Conservation (phyloP, 2,888 invertebrate genomes). For the Odontocolon sp. region DNA sequence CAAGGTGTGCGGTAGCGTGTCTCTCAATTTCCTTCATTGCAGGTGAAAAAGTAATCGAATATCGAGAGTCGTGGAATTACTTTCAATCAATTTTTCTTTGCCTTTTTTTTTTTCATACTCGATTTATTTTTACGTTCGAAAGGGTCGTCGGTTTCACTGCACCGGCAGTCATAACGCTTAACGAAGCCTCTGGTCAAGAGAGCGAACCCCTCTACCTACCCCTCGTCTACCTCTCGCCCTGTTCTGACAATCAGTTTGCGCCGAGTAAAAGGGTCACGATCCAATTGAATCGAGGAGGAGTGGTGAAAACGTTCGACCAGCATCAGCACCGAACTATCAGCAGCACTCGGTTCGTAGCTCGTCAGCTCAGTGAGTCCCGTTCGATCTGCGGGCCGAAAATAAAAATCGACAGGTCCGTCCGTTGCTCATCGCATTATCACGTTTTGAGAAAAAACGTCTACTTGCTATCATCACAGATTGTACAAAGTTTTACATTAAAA, state of each 20-base stretch:
- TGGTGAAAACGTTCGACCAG: constrained; percentile 39
- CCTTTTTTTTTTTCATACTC: background rate
- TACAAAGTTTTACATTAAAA: too few species aligned
- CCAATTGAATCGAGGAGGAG: constrained; percentile 48
- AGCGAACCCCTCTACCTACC: constrained; percentile 27
- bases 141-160: constrained; percentile 37
- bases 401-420: constrained; percentile 51
- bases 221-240: background rate
- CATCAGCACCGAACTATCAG: constrained; percentile 30
- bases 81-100: constrained; percentile 45
- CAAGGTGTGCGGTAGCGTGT: constrained; percentile 7
- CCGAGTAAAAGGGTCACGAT: constrained; percentile 52
- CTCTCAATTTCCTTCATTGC: constrained; percentile 36
- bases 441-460: too few species aligned
- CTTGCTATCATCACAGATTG: too few species aligned
- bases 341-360: constrained; percentile 35
- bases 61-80: constrained; percentile 45
- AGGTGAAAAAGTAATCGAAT: constrained; percentile 46
- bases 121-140: constrained; percentile 13
- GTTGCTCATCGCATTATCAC: constrained; percentile 3
- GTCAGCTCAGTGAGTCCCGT: constrained; percentile 24
- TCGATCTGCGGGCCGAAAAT: constrained; percentile 63
- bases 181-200: constrained; percentile 51
- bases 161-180: constrained; percentile 51
- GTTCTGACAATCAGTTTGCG: constrained; percentile 56